A percentile compares a stretch with the other conserved stretches of the same genome.
Conservation (phyloP, 2,888 invertebrate species). For the Aromia moschata region DNA sequence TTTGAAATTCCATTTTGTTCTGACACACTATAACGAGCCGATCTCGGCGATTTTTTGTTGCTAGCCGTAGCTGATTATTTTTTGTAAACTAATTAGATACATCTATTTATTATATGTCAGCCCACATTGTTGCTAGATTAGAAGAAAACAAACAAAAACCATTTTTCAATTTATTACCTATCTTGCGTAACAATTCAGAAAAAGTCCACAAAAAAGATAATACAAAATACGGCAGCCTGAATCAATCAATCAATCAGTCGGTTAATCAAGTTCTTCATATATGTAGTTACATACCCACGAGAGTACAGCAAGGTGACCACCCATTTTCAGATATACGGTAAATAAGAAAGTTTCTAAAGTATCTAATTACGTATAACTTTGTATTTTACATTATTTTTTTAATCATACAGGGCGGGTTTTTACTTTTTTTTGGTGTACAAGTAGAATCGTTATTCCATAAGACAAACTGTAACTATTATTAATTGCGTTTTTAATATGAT, state of each 20-base stretch:
- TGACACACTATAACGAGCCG: slow-evolving; percentile 15
- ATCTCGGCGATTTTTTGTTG: slow-evolving; percentile 15
- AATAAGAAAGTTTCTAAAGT: too few relatives aligned
- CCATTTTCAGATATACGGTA: too few relatives aligned
- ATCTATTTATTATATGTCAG: neutral
- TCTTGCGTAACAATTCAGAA: neutral
- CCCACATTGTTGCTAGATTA: neutral
- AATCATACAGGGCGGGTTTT: too few relatives aligned
- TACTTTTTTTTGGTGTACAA: too few relatives aligned
- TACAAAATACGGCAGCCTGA: neutral
- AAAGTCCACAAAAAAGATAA: neutral
- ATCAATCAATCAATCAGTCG: slow-evolving; percentile 1
- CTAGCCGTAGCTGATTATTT: slow-evolving; percentile 33
- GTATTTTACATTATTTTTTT: too few relatives aligned
- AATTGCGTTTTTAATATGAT: too few relatives aligned
- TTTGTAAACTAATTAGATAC: slow-evolving; percentile 18
- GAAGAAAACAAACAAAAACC: slow-evolving; percentile 1
- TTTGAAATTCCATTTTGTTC: slow-evolving; percentile 45
- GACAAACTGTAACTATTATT: too few relatives aligned
- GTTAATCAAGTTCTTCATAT: neutral
- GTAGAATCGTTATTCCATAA: too few relatives aligned
- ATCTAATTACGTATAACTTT: too few relatives aligned
- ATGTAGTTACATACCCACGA: too few relatives aligned
- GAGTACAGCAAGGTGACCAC: too few relatives aligned
- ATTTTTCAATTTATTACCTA: neutral